These are phyloP conservation scores for Drosophila lacicola DNA, from an alignment of 2,888 invertebrate genomes.

Conservation along the genomic window DNA sequence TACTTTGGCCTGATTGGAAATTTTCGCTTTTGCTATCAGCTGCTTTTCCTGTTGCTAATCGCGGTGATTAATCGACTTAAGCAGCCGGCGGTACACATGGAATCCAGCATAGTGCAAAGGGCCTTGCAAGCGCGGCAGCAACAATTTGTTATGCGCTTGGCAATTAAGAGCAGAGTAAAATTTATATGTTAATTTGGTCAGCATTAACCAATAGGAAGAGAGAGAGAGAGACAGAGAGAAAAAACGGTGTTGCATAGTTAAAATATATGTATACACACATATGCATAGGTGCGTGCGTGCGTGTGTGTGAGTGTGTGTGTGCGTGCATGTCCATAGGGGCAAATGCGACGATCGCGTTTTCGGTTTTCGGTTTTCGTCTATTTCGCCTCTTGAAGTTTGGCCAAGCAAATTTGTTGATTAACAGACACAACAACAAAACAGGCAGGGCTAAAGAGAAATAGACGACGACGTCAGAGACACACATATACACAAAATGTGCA, in stretches of 20 bases:
- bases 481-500: background rate
- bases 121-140: slow-evolving; percentile 2
- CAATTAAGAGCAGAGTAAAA: background rate
- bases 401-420: slow-evolving; percentile 45
- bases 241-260: background rate
- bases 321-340: slow-evolving; percentile 5
- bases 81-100: background rate
- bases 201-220: background rate
- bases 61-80: slow-evolving; percentile 22
- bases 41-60: slow-evolving; percentile 11
- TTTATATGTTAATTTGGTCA: background rate
- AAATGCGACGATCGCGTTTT: slow-evolving; percentile 9
- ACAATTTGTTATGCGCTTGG: background rate
- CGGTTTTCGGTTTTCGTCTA: slow-evolving; percentile 23
- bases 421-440: slow-evolving; percentile 36
- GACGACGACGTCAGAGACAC: slow-evolving; percentile 34
- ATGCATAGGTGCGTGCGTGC: background rate
- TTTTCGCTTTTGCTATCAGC: slow-evolving; percentile 26
- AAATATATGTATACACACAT: background rate
- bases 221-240: background rate
- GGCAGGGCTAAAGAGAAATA: slow-evolving; percentile 11
- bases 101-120: slow-evolving; percentile 5
- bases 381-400: slow-evolving; percentile 45
- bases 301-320: background rate
- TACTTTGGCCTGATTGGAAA: slow-evolving; percentile 11